Evolutionary conservation across 2,888 invertebrate genomes (phyloP).

Genomic region (Drosophila bunnanda): DNA sequence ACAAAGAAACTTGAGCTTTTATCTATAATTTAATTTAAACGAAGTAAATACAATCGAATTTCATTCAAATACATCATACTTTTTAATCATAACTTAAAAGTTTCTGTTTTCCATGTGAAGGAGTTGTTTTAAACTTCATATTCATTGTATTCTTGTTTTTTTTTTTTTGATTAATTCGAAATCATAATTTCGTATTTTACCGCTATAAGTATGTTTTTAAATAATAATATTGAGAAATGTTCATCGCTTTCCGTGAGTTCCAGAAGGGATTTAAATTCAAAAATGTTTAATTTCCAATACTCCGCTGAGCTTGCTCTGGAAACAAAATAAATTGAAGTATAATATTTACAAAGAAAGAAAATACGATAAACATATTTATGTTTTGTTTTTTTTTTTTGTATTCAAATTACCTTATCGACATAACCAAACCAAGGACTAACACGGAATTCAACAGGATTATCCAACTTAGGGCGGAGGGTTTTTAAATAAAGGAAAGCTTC

Average conservation of each 20-base stretch:
- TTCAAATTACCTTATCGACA: not conserved
- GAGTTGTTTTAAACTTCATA: not conserved
- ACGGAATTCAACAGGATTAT: not conserved
- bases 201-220: too few relatives aligned
- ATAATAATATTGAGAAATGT: too few relatives aligned
- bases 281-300: not conserved
- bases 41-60: not conserved
- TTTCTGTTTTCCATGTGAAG: not conserved
- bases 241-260: too few relatives aligned
- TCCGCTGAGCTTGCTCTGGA: not conserved
- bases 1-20: not conserved
- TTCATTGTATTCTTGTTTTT: not conserved
- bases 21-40: not conserved
- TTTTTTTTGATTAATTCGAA: too few relatives aligned
- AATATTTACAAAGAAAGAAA: not conserved
- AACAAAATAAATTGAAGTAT: not conserved
- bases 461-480: not conserved
- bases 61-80: not conserved
- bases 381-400: not conserved
- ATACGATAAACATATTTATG: not conserved
- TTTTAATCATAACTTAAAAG: not conserved
- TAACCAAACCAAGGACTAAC: not conserved
- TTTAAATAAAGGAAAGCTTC: not conserved
- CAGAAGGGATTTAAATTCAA: too few relatives aligned
- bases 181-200: too few relatives aligned